Conservation (phyloP, 2,888 invertebrate genomes). For the Neoaliturus tenellus region DNA sequence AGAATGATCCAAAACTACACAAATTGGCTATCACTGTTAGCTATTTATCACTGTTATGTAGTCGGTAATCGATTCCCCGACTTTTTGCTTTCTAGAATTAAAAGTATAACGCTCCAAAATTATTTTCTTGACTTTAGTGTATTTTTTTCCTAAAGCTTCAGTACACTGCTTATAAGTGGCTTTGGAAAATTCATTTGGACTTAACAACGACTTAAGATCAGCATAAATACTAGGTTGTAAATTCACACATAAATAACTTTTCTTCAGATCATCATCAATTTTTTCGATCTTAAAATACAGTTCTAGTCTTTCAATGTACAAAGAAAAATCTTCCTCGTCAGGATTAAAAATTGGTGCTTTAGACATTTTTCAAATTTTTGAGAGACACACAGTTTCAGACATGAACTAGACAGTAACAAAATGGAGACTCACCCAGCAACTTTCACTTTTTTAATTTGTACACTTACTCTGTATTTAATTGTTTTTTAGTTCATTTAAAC, state of each 20-base stretch:
- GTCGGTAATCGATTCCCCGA: neutral
- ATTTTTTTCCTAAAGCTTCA: slow-evolving; percentile 3
- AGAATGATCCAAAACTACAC: neutral
- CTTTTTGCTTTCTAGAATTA: neutral
- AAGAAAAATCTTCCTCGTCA: neutral
- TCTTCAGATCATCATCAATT: neutral
- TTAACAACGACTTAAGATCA: neutral
- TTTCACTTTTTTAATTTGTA: too few species aligned
- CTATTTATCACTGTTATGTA: neutral
- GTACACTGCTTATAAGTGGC: neutral
- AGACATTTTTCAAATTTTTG: neutral
- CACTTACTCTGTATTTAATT: too few species aligned
- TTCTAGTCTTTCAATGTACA: slow-evolving; percentile 6
- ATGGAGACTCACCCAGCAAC: too few species aligned
- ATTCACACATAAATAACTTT: neutral
- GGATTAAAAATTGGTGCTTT: neutral
- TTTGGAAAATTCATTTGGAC: neutral
- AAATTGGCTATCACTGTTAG: neutral
- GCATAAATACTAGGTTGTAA: neutral
- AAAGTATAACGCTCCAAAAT: neutral
- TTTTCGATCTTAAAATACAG: neutral
- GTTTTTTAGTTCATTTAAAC: too few species aligned
- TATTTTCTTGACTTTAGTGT: neutral
- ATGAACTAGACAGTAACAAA: too few species aligned
- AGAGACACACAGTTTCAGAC: too few species aligned